These are phyloP conservation scores for Celastrina argiolus DNA, from an alignment of 2,888 invertebrate genomes.

Conservation along the genomic window DNA sequence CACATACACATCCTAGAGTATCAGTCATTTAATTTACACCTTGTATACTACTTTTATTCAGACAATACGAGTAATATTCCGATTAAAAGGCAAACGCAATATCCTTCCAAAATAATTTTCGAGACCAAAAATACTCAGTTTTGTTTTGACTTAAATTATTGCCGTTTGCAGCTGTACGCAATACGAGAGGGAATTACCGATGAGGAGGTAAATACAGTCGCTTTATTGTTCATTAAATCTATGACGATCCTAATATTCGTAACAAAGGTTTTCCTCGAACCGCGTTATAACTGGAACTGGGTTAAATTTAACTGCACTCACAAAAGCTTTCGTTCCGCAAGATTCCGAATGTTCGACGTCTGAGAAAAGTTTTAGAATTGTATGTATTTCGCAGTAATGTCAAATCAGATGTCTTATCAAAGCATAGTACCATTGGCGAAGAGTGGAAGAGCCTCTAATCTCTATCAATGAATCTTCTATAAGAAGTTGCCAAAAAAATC, in stretches of 20 bases:
- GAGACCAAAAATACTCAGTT: neutral
- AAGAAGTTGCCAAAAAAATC: too few relatives aligned
- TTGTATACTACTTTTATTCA: too few relatives aligned
- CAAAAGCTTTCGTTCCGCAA: neutral
- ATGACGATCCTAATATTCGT: constrained; percentile 3
- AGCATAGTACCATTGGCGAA: neutral
- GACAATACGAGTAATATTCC: too few relatives aligned
- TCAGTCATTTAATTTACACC: too few relatives aligned
- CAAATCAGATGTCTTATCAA: neutral
- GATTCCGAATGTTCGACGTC: neutral
- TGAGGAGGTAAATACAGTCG: neutral
- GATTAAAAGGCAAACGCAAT: too few relatives aligned
- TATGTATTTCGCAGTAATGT: neutral
- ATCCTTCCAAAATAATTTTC: neutral
- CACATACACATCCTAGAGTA: too few relatives aligned
- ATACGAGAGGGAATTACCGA: neutral
- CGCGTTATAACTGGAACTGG: neutral
- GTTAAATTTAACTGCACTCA: constrained; percentile 7
- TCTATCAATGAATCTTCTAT: neutral
- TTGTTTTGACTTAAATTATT: neutral
- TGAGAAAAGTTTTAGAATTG: neutral
- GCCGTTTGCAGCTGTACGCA: neutral
- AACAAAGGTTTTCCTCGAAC: constrained; percentile 3
- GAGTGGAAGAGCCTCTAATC: too few relatives aligned
- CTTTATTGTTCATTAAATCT: neutral